Conservation (phyloP, 2,888 invertebrate genomes). For the Tuta absoluta region DNA sequence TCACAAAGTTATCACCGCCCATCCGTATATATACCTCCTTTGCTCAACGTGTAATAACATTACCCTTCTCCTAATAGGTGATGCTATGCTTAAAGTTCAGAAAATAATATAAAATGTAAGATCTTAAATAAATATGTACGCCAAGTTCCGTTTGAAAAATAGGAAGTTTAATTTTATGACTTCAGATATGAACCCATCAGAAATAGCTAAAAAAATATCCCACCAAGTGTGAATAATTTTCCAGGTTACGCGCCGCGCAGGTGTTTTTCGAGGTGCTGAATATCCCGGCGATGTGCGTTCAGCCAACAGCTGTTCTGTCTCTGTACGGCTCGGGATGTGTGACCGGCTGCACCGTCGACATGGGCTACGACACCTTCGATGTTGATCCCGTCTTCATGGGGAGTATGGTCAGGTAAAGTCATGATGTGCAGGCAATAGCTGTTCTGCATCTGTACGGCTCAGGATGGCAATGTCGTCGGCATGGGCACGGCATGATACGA, state of each 20-base stretch:
- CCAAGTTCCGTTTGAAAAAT: no score
- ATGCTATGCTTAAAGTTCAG: no score
- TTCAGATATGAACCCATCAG: no score
- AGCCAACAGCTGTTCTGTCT: slow-evolving; percentile 56
- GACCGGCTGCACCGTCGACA: slow-evolving; percentile 64
- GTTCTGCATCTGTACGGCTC: slow-evolving; percentile 62
- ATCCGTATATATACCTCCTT: no score
- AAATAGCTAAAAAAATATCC: no score
- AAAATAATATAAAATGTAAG: no score
- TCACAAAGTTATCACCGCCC: no score
- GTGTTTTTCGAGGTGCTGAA: slow-evolving; percentile 69
- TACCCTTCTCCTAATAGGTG: no score
- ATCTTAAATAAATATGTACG: no score
- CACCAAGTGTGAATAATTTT: slow-evolving; percentile 29
- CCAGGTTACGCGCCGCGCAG: slow-evolving; percentile 64
- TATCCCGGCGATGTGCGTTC: slow-evolving; percentile 59
- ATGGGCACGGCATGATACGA: slow-evolving; percentile 63
- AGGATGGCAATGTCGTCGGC: slow-evolving; percentile 65
- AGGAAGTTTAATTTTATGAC: no score
- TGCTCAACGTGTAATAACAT: no score
- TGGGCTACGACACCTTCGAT: slow-evolving; percentile 58
- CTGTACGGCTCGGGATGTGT: slow-evolving; percentile 64
- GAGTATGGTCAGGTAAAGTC: slow-evolving; percentile 54
- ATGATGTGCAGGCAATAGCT: slow-evolving; percentile 44
- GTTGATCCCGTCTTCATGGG: slow-evolving; percentile 66